Evolutionary conservation across 2,888 invertebrate genomes (phyloP), one percentile per base, ranked within the genome.

Genomic region (Eupithecia subumbrata): DNA sequence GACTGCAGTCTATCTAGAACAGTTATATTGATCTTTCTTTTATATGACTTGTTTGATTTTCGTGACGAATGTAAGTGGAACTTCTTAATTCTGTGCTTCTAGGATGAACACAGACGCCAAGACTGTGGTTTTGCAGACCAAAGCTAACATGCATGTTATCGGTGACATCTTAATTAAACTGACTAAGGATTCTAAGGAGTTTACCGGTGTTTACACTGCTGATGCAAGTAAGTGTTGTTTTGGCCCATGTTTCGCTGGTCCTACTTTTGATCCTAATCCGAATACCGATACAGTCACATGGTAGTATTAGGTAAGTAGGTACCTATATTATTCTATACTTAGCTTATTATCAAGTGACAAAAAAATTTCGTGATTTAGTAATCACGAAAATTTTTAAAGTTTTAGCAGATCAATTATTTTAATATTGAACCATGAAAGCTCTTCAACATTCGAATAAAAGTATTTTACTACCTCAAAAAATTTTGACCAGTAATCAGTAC

Each of bases 91-190:
- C 60, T 25, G 22, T 60, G 60, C 16, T 77, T 85, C 48, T 82
- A 93, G 93, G 75, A 89, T 93, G 89, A 86, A 92, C 68, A 88
- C 84, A 60, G 76, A 75, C 5, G 82, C 85, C 16, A 89, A 89
- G 79, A 86, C 87, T 3, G 92, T 92, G 4, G 73, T 89, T 0
- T 81, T 93, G 48, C 88, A 90, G 74, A 90, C 91, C 7, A 88
- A 87, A 78, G 87, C 87, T 12, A 83, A 88, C 76, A 79, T 91
- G 14, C 82, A 84, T 9, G 84, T 92, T 22, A 82, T 77, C 9
- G 83, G 85, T n/a, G 87, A 90, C 69, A 34, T 92, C 0, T 84
- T 78, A 18, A 81, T 90, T 3, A 84, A 84, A 71, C 78, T 87
- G n/a, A 82, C 81, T 2, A 84, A 85, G 56, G 71, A 81, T 56